Base-by-base conservation (phyloP, 37 sponge, comb jelly and placozoan genomes). In the Ianthella basta region DNA sequence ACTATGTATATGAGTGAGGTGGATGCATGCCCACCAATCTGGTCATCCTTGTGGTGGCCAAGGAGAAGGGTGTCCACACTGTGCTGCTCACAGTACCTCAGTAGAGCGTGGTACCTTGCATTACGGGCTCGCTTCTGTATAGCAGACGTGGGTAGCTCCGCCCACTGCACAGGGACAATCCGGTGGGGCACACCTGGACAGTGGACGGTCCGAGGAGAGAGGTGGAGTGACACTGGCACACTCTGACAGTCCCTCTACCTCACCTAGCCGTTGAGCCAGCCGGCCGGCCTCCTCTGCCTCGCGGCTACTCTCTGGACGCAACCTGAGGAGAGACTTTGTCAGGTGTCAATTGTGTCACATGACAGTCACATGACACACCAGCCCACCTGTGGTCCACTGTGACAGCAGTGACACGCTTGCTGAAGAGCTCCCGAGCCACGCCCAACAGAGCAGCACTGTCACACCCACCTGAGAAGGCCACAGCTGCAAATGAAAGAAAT, bases 391-490 rank as follows among this genome's bases (percentile, higher is more conserved):
- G 90, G 72, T 93, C 90, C 8, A 93, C 79, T n/a, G 90, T 89
- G 36, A 89, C 65, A 15, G 63, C 93, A 8, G 81, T 33, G 3
- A 93, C 87, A 24, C 67, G 59, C 21, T 79, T 25, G 20, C 16
- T 8, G 53, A 93, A 93, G 38, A 74, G 13, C 55, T 89, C 41
- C 35, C 38, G 87, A 20, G 91, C 85, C 33, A 89, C 72, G 50
- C 67, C 66, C 15, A 83, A 55, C 20, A 95, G 86, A 0, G 95
- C 92, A 20, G 89, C 29, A 37, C 95, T 95, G 80, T 95, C 95
- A 59, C 85, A 30, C 5, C 95, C 92, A 12, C 95, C 95, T 23
- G 95, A 95, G 36, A 95, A 72, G 5, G 87, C 89, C 25, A 95
- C 88, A 35, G 81, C 95, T 84, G 37, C 73, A 72, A 8, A 72